Percentiles rank a stretch among this genome's conserved stretches.
Evolutionary conservation across 2,797 vertebrate species (phyloP).

Genomic region (Tamandua tetradactyla): DNA sequence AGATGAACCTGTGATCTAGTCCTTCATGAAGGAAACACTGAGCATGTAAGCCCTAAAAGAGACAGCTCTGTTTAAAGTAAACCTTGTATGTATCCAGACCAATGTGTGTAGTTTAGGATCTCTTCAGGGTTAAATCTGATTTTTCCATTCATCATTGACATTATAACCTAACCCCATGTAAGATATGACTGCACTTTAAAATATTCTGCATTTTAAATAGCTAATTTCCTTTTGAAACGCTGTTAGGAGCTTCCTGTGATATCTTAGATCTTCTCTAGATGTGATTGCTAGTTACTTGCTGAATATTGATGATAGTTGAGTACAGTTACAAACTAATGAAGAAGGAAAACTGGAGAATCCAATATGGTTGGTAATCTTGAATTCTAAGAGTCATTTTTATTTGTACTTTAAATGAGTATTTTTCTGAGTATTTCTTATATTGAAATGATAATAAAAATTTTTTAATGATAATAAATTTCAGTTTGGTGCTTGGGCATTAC

Average conservation of each 20-base stretch:
- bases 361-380: not conserved
- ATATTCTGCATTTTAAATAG: not conserved
- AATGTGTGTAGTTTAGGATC: not conserved
- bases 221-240: not conserved
- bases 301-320: slow-evolving; percentile 6
- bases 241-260: not conserved
- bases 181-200: not conserved
- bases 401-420: not conserved
- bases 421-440: not conserved
- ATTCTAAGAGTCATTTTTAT: not conserved
- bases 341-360: not conserved
- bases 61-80: not conserved
- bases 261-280: not conserved
- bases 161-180: not conserved
- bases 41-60: not conserved
- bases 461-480: slow-evolving; percentile 33
- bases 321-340: slow-evolving; percentile 52
- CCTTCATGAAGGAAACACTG: not conserved
- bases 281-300: not conserved
- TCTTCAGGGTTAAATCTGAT: not conserved
- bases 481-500: not conserved
- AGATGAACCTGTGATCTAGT: not conserved
- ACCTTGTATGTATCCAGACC: not conserved
- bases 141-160: not conserved
- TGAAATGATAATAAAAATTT: not conserved